Evolutionary conservation across 2,797 vertebrate species (phyloP), one percentile per base, ranked within the genome.

Genomic region (Pseudocheirus occidentalis): DNA sequence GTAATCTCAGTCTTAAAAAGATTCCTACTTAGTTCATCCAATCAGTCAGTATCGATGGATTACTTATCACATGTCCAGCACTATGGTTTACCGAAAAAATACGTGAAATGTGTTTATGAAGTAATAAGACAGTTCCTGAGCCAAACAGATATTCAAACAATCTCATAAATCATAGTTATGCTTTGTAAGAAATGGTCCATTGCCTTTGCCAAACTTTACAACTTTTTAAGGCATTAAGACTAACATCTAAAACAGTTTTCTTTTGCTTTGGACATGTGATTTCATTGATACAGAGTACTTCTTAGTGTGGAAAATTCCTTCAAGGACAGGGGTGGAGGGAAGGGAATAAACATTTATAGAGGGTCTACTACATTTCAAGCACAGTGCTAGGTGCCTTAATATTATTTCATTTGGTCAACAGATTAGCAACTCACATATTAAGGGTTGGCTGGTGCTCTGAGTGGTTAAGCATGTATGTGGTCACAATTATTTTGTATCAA

Each of bases 11-110:
- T 91, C 53, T 56, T 50, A 91, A 90, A 58, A 93, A 89, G 73
- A 2, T 5, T 21, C 55, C 92, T 56, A 66, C 55, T 95, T 91
- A 93, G 87, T 90, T 55, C 46, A 29, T 81, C 92, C 55, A 93
- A 40, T 93, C 81, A 94, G 58, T n/a, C 91, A 90, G 62, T 92
- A 31, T 92, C 90, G 91, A 90, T 34, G 40, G 18, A 94, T 89
- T 57, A 93, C 52, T 66, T 55, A 54, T 10, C 34, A 2, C 90
- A 55, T 62, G 4, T 21, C 34, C 10, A 95, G 53, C 27, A 91
- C 55, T 58, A 6, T 10, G 5, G 46, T 50, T 55, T 91, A 2
- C 27, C 90, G 90, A 56, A 92, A n/a, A 59, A 90, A 59, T 55
- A 96, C 87, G 46, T 31, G 46, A 18, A 40, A 24, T 58, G 56